Conservation (phyloP, 1,140 invertebrate species). For the Stegodyphus dumicola region DNA sequence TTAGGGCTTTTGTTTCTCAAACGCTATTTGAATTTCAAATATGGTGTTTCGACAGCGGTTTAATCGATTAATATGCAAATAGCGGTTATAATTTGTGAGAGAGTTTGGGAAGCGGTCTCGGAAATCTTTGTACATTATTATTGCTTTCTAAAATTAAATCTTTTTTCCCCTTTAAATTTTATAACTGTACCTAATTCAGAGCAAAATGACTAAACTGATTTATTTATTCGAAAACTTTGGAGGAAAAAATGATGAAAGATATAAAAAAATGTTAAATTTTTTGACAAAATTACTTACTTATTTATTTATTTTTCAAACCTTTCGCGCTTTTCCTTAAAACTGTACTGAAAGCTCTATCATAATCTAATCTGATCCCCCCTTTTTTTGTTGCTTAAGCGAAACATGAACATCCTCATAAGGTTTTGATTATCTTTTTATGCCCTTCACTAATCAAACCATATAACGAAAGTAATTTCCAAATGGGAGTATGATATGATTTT, state of each 20-base stretch:
- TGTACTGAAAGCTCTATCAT: no score
- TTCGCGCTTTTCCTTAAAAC: no score
- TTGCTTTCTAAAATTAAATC: not conserved
- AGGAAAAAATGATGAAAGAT: not conserved
- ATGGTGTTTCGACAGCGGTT: not conserved
- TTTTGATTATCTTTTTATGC: no score
- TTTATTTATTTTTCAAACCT: no score
- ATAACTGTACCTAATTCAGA: not conserved
- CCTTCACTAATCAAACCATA: no score
- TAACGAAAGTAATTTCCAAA: no score
- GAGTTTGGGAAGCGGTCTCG: not conserved
- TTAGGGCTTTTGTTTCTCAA: not conserved
- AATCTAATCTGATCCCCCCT: no score
- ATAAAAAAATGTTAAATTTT: no score
- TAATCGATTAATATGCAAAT: constrained; percentile 18
- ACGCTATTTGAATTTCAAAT: constrained; percentile 3
- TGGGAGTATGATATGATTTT: no score
- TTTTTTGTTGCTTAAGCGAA: no score
- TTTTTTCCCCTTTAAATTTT: not conserved
- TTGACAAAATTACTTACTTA: no score
- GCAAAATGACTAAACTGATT: not conserved
- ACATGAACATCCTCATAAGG: no score
- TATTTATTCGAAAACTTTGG: not conserved
- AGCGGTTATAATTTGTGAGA: not conserved
- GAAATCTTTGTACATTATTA: not conserved